Evolutionary conservation across 2,113 vertebrate genomes (phyloP).

Genomic region (Epinephelus moara): DNA sequence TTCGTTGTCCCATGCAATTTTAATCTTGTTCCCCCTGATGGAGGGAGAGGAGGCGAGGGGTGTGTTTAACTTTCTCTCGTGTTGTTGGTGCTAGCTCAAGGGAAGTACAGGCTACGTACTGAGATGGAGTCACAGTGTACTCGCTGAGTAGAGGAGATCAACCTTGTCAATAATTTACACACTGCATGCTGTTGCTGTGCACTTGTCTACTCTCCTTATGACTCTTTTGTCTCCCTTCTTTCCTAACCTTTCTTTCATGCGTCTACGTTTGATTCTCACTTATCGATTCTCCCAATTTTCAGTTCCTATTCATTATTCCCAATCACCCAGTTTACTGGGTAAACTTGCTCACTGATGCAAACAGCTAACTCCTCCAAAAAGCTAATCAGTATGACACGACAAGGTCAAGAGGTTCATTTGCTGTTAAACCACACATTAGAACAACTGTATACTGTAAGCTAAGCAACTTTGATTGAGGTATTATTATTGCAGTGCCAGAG

Average conservation of each 20-base stretch:
- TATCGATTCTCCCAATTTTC: background rate
- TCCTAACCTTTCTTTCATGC: background rate
- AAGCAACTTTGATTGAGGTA: slow-evolving; percentile 17
- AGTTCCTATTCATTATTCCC: background rate
- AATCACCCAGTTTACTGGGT: background rate
- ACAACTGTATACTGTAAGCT: background rate
- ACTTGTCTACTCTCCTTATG: background rate
- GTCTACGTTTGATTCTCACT: background rate
- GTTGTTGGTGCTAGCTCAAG: slow-evolving; percentile 1
- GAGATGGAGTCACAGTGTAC: slow-evolving; percentile 37
- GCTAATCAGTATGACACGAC: background rate
- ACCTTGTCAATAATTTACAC: slow-evolving; percentile 60
- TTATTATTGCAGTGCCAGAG: slow-evolving; percentile 22
- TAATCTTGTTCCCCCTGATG: slow-evolving; percentile 33
- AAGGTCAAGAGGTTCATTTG: slow-evolving; percentile 2
- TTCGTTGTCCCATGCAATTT: slow-evolving; percentile 51
- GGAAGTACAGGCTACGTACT: slow-evolving; percentile 21
- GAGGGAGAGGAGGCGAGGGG: background rate
- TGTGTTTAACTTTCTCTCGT: slow-evolving; percentile 22
- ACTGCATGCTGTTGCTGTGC: slow-evolving; percentile 10
- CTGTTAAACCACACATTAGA: background rate
- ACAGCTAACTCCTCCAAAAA: background rate
- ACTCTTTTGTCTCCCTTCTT: slow-evolving; percentile 16
- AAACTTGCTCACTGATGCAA: background rate
- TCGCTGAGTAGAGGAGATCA: slow-evolving; percentile 22